Evolutionary conservation across 2,797 vertebrate species (phyloP).

Genomic region (Tachyglossus aculeatus): DNA sequence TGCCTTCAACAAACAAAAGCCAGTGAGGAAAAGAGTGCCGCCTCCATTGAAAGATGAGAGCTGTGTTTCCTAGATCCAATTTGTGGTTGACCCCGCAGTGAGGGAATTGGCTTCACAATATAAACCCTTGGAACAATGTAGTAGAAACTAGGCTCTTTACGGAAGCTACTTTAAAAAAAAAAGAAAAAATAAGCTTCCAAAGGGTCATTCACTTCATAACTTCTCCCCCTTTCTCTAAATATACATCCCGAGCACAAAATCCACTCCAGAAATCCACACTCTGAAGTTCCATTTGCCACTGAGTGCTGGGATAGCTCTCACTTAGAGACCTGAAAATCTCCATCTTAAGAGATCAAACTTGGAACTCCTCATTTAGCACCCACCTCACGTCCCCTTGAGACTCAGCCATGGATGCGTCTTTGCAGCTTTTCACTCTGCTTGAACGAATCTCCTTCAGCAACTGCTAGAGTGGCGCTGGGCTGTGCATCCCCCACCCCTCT

Average conservation of each 20-base stretch:
- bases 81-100: background rate
- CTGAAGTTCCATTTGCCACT: constrained; percentile 18
- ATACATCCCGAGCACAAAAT: constrained; percentile 49
- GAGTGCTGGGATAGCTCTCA: constrained; percentile 7
- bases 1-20: background rate
- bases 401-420: constrained; percentile 39
- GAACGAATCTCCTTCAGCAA: constrained; percentile 62
- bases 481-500: constrained; percentile 41
- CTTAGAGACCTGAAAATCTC: constrained; percentile 25
- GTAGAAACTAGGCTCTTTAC: background rate
- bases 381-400: constrained; percentile 22
- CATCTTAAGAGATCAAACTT: constrained; percentile 29
- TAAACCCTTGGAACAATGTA: background rate
- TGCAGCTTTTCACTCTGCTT: constrained; percentile 55
- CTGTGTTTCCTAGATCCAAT: background rate
- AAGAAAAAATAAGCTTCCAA: constrained; percentile 53
- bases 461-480: constrained; percentile 41
- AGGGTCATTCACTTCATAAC: constrained; percentile 17
- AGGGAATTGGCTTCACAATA: background rate
- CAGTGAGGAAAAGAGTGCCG: background rate
- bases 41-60: background rate
- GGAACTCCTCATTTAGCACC: constrained; percentile 32
- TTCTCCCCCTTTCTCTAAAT: constrained; percentile 24
- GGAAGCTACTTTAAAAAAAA: constrained; percentile 56
- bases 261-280: constrained; percentile 23